phyloP scores from a whole-genome alignment of 2,113 vertebrate genomes.

The Nothocercus julius region DNA sequence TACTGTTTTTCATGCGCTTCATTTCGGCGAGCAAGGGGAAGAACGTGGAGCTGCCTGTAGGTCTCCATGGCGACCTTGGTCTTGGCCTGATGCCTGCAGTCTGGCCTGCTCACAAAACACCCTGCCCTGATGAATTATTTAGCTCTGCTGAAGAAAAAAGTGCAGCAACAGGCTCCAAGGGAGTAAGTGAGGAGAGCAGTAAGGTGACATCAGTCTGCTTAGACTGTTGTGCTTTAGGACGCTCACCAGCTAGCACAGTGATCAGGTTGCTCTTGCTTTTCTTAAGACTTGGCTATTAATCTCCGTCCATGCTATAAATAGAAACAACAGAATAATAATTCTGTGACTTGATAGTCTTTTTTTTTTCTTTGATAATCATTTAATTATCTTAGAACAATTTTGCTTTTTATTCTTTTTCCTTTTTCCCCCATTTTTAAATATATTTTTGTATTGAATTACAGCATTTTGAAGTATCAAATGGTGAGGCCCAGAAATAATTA shows the following conservation, averaged over 20 bases:
- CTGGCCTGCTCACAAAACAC: conserved; percentile 56
- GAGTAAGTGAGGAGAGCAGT: conserved; percentile 54
- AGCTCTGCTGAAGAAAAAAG: conserved; percentile 55
- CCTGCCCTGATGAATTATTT: conserved; percentile 77
- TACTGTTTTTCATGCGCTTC: not conserved
- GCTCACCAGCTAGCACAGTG: not conserved
- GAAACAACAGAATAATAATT: not conserved
- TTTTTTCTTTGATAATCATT: not conserved
- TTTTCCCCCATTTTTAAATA: not conserved
- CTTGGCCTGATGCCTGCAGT: conserved; percentile 71
- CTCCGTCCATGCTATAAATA: not conserved
- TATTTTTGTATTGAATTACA: not conserved
- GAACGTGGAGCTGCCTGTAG: conserved; percentile 23
- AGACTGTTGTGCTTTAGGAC: not conserved
- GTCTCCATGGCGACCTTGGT: conserved; percentile 76
- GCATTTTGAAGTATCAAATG: not conserved
- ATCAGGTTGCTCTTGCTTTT: conserved; percentile 1
- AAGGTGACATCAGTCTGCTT: conserved; percentile 43
- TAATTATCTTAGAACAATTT: not conserved
- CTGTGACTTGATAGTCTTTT: not conserved
- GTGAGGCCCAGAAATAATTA: not conserved
- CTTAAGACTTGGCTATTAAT: not conserved
- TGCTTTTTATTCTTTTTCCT: not conserved
- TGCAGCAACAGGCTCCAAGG: conserved; percentile 58
- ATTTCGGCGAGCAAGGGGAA: not conserved